Evolutionary conservation across 2,888 invertebrate species (phyloP).

Genomic region (Ormia ochracea): DNA sequence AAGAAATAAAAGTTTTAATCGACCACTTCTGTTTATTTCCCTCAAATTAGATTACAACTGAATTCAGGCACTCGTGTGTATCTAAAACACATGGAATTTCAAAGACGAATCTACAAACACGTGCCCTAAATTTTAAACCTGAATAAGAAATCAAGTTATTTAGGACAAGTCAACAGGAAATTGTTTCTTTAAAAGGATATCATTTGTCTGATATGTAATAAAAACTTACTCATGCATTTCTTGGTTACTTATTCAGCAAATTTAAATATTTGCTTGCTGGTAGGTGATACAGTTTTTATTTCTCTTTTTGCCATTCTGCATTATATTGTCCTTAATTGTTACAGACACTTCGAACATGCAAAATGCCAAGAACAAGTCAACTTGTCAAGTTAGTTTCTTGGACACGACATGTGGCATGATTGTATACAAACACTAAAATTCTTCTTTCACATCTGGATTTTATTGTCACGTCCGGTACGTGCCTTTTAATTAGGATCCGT

Average conservation of each 20-base stretch:
- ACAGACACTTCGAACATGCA: neutral
- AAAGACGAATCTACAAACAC: neutral
- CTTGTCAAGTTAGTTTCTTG: too few relatives aligned
- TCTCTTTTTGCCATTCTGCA: neutral
- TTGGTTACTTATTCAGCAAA: too few relatives aligned
- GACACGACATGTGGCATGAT: too few relatives aligned
- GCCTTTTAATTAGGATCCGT: too few relatives aligned
- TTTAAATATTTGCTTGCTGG: neutral
- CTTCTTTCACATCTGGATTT: too few relatives aligned
- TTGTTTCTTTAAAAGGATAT: neutral
- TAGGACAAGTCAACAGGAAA: neutral
- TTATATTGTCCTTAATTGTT: neutral
- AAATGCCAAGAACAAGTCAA: neutral
- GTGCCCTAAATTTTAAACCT: neutral
- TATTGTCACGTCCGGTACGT: too few relatives aligned
- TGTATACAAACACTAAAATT: too few relatives aligned
- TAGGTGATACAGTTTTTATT: neutral
- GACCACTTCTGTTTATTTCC: neutral
- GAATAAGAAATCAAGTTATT: neutral
- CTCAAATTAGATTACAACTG: neutral
- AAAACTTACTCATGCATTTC: too few relatives aligned
- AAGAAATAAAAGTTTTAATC: neutral
- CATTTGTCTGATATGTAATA: too few relatives aligned
- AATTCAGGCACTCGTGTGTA: neutral
- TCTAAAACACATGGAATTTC: neutral